Conservation (phyloP, 2,113 vertebrate species). For the Rhabdornis inornatus region DNA sequence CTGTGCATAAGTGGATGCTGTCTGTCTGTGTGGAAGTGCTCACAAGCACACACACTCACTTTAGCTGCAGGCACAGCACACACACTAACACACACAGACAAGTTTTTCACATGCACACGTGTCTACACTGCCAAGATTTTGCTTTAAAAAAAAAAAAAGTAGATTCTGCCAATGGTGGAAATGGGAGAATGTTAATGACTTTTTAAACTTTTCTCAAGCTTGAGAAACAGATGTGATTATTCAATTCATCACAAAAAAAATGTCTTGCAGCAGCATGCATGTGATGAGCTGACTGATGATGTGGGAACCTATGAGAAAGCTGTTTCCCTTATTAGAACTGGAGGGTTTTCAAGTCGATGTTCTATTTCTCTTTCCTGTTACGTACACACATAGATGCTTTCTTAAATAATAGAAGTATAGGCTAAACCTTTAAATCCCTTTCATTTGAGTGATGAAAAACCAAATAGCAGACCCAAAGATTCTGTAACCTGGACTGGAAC, state of each 20-base stretch:
- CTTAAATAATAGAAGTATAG: constrained; percentile 40
- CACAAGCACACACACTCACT: fast-evolving
- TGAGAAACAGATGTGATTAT: constrained; percentile 70
- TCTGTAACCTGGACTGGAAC: not conserved
- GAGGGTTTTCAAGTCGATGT: constrained; percentile 55
- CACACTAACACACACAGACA: not conserved
- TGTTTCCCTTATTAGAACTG: constrained; percentile 75
- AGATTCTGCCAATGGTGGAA: constrained; percentile 28
- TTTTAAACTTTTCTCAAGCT: constrained; percentile 71
- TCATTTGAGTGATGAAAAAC: not conserved
- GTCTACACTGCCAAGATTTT: not conserved
- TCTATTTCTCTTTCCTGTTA: constrained; percentile 40
- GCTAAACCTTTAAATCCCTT: not conserved
- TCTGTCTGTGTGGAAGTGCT: too few relatives aligned
- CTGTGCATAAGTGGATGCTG: not conserved
- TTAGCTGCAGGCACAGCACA: not conserved
- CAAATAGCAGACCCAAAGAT: not conserved
- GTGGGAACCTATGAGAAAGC: constrained; percentile 78
- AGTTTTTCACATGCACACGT: not conserved
- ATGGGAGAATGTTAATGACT: constrained; percentile 52
- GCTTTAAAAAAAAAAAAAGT: not conserved
- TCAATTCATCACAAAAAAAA: constrained; percentile 62
- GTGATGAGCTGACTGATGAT: constrained; percentile 77
- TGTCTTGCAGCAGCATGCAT: constrained; percentile 57
- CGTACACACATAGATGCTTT: constrained; percentile 48